Evolutionary conservation across 1,140 invertebrate species (phyloP).

Genomic region (Bacillus rossius): DNA sequence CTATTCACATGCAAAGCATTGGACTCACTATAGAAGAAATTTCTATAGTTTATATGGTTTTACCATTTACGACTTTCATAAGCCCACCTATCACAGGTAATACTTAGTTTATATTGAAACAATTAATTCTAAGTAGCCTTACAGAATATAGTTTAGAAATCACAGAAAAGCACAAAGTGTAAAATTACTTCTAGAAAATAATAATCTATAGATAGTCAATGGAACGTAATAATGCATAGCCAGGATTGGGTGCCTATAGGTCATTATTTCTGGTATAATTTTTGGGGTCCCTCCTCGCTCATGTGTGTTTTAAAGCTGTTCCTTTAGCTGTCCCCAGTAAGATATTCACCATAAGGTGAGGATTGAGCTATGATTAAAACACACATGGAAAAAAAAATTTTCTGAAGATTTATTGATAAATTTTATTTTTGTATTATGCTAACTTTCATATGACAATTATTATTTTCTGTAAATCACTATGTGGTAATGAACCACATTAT

Average conservation of each 20-base stretch:
- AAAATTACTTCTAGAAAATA: not conserved
- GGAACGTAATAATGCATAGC: not conserved
- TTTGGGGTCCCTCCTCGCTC: too few species aligned
- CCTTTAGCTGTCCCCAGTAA: too few species aligned
- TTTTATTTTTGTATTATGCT: too few species aligned
- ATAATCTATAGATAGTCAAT: constrained; percentile 4
- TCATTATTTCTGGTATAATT: not conserved
- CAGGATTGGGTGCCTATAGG: not conserved
- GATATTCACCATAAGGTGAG: too few species aligned
- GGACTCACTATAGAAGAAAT: constrained; percentile 78
- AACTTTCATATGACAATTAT: too few species aligned
- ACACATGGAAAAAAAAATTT: too few species aligned
- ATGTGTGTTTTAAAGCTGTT: too few species aligned
- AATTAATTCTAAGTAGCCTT: not conserved
- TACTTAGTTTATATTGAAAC: constrained; percentile 17
- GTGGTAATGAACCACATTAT: too few species aligned
- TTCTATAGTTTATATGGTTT: constrained; percentile 73
- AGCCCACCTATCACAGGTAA: constrained; percentile 73
- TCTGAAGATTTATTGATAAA: too few species aligned
- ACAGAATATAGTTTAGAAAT: not conserved
- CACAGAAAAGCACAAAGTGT: not conserved
- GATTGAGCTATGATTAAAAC: too few species aligned
- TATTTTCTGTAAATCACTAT: too few species aligned
- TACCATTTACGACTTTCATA: constrained; percentile 74
- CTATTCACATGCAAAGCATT: constrained; percentile 83